Base-by-base conservation (phyloP, 2,113 vertebrate species). In the Poeciliopsis turrubarensis region DNA sequence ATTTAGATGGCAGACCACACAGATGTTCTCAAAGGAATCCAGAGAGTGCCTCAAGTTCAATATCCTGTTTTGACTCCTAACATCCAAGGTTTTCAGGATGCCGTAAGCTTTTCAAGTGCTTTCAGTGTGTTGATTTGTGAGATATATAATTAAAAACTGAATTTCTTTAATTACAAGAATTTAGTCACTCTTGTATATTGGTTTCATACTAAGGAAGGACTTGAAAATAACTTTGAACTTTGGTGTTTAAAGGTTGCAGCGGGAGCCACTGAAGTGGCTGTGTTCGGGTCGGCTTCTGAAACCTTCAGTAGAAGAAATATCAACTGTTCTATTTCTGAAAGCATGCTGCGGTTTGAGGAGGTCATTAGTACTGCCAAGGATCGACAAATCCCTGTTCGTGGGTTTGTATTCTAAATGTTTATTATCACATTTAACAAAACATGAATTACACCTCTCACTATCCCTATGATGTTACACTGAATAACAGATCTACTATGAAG, bases 41-140 rank as follows among this genome's bases (percentile, higher is more conserved):
- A 92, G 74, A 95, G 84, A 69, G 87, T 82, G 67, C 95, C 96
- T 74, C 94, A 95, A 83, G 93, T 98, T 78, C 94, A 80, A 1
- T 99, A 98, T 79, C 96, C 97, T 1, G 97, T 99, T 85, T 95
- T 99, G 75, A 97, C 96, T 0, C 97, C 97, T 66, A 98, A 98
- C 91, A 93, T 98, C 82, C 95, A 96, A 80, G 96, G 97, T 80
- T 97, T 99, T 89, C 95, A 96, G 85, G 94, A 94, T 83, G 97
- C 97, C 78, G 98, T 99, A 95, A 96, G 97, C 93, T 54, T 74
- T 34, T 19, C 60, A 88, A 86, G 83, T 78, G 54, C 72, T 26
- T 71, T 77, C 77, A 81, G 72, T 60, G 30, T 60, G 2, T 70
- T 60, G 27, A 82, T 70, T 19, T 73, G 71, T 70, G 41, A 66